A percentile compares a stretch with the other conserved stretches of the same genome.
phyloP scores from a whole-genome alignment of 2,113 vertebrate genomes.

The Lamprologus lemairii region DNA sequence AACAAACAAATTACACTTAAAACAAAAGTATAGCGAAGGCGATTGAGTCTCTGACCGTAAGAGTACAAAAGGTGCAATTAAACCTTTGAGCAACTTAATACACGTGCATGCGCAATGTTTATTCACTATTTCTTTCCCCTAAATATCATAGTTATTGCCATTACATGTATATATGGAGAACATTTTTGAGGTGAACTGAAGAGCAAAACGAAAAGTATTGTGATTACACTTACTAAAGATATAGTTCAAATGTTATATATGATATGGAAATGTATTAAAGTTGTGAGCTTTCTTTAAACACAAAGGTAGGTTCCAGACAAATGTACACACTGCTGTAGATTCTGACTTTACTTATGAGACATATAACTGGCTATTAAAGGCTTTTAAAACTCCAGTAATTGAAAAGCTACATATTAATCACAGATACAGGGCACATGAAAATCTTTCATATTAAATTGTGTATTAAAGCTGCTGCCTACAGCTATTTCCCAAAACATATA shows the following conservation, averaged over 20 bases:
- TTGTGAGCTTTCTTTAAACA: background rate
- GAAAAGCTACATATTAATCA: background rate
- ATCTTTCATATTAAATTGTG: background rate
- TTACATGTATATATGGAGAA: background rate
- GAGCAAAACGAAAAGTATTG: background rate
- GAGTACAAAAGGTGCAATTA: background rate
- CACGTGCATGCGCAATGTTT: background rate
- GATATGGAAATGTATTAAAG: background rate
- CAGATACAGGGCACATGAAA: background rate
- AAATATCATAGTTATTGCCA: background rate
- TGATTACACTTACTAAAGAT: background rate
- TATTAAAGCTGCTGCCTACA: background rate
- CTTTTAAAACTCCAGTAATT: background rate
- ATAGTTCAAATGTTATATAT: background rate
- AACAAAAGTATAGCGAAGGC: background rate
- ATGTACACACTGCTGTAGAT: background rate
- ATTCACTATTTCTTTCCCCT: background rate
- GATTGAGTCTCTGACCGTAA: background rate
- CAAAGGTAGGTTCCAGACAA: background rate
- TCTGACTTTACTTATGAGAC: background rate
- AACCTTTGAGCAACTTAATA: background rate
- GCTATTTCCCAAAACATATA: background rate
- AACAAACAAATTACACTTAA: background rate
- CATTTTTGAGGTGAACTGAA: background rate
- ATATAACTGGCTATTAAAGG: background rate